phyloP scores from a whole-genome alignment of 1,140 invertebrate species.

The Neodiprion fabricii region DNA sequence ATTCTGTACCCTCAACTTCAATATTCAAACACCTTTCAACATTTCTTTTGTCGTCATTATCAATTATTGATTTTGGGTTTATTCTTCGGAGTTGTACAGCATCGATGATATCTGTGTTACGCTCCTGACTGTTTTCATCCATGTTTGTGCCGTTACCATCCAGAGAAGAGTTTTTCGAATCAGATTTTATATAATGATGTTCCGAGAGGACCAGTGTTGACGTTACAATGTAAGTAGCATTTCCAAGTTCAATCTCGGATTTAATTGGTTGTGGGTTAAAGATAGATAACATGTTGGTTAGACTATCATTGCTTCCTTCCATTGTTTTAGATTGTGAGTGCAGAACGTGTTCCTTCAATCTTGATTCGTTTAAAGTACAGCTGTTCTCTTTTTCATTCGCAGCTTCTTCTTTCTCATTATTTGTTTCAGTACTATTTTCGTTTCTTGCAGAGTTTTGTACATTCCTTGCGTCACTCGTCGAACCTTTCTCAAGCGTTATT shows the following conservation, averaged over 20 bases:
- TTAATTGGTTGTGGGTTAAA: conserved; percentile 28
- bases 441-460: conserved; percentile 2
- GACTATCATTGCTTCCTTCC: not conserved
- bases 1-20: conserved; percentile 51
- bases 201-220: conserved; percentile 45
- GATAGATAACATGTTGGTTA: not conserved
- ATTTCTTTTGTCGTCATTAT: conserved; percentile 36
- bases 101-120: conserved; percentile 55
- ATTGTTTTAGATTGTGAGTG: not conserved
- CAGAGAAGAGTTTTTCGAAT: conserved; percentile 21
- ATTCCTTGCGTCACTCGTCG: not conserved
- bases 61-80: conserved; percentile 31
- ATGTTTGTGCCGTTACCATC: conserved; percentile 15
- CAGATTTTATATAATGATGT: conserved; percentile 17
- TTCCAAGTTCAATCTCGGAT: conserved; percentile 49
- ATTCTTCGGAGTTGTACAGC: conserved; percentile 51
- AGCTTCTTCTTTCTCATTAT: not conserved
- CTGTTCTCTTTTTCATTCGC: conserved; percentile 25
- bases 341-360: not conserved
- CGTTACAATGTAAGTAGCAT: conserved; percentile 51
- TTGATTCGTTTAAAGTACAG: conserved; percentile 7
- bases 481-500: not conserved
- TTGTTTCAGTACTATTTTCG: not conserved
- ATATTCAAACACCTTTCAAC: conserved; percentile 54
- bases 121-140: conserved; percentile 34